Base-by-base conservation (phyloP, 2,888 invertebrate species). In the Hirudinaria manillensis region DNA sequence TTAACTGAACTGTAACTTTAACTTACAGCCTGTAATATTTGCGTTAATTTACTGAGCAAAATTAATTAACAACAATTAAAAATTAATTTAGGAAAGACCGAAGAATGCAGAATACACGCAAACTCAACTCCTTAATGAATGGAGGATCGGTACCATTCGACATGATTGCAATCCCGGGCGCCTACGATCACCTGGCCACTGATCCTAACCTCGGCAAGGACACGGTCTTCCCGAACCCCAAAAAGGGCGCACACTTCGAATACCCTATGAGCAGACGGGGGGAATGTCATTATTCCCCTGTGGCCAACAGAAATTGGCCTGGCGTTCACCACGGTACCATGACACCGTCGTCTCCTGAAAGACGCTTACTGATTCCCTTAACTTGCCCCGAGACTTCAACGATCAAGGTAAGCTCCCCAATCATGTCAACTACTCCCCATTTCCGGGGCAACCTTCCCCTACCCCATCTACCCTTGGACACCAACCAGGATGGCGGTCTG, bases 201-300 rank as follows among this genome's bases (percentile, higher is more conserved):
- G 61, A 61, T n/a, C 61, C 61, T 7, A 61, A 29, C 29, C 61
- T 16, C 10, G 24, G 24, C 24, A 61, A 61, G 13, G 29, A 1
- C 13, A 7, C 61, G 13, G n/a, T 29, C 1, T 61, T 13, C 24
- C 29, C 61, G 4, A 61, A 61, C 61, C 10, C 24, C 13, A 61
- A 61, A 29, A 61, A 61, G 61, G 29, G 29, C 19, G 24, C 61
- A 4, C 29, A 61, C 61, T 24, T 61, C 61, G 61, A 61, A 27
- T 29, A 61, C 19, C 61, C 61, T 24, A 16, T 6, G 21, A 29
- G 10, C 24, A 61, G 61, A 61, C 61, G 61, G 24, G 24, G 24
- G 1, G 61, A 61, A 61, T 61, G 61, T 61, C 61, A 61, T 24
- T 61, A 61, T 29, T 61, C 61, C 19, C 61, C 61, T 13, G 61